A percentile compares a stretch with the other conserved stretches of the same genome.
phyloP scores from a whole-genome alignment of 2,888 invertebrate species.

The Limnephilus rhombicus region DNA sequence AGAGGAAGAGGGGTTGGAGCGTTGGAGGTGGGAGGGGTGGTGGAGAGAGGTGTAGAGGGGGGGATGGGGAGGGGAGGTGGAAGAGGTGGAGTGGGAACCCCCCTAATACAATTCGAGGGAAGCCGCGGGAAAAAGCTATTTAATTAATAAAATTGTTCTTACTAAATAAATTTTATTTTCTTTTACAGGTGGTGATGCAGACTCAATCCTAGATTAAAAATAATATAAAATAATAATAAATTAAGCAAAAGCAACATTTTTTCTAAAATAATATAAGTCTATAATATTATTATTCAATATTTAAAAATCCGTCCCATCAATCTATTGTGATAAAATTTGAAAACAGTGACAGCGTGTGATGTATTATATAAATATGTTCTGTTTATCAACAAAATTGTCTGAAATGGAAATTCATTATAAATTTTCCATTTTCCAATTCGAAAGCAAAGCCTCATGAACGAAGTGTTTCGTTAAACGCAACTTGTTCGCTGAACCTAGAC shows the following conservation, averaged over 20 bases:
- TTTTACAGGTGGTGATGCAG: neutral
- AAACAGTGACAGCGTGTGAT: neutral
- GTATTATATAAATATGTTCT: neutral
- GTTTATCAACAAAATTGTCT: neutral
- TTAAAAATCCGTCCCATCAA: conserved; percentile 8
- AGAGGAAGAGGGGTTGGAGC: too few species aligned
- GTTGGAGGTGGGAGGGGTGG: too few species aligned
- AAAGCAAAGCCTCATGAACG: conserved; percentile 26
- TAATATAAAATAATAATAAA: neutral
- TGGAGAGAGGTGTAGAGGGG: too few species aligned
- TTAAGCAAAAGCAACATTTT: neutral
- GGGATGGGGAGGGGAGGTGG: too few species aligned
- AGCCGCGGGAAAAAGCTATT: too few species aligned
- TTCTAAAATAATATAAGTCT: neutral
- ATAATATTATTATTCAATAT: neutral
- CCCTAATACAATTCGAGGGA: too few species aligned
- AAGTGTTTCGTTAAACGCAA: conserved; percentile 8
- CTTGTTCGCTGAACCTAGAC: conserved; percentile 2
- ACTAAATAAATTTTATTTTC: neutral
- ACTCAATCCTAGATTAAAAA: neutral
- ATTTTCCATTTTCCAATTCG: neutral
- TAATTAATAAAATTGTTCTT: neutral
- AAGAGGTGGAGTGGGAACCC: too few species aligned
- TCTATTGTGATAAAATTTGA: neutral
- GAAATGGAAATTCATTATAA: neutral